These are phyloP conservation scores for Andrena bucephala DNA, from an alignment of 2,888 invertebrate species.

Conservation along the genomic window DNA sequence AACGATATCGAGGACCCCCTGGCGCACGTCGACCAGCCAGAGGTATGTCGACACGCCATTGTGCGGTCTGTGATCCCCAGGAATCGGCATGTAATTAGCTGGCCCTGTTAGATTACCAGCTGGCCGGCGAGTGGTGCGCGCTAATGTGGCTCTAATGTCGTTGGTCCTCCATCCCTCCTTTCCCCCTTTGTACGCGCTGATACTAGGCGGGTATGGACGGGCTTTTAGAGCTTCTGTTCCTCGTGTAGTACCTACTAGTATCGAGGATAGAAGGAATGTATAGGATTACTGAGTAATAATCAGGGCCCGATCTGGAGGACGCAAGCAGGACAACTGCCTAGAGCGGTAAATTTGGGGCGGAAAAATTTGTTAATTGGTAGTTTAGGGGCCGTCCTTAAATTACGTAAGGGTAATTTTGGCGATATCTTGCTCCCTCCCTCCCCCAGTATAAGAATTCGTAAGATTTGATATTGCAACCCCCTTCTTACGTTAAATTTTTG, in stretches of 20 bases:
- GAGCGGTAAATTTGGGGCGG: too few relatives aligned
- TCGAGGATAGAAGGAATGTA: neutral
- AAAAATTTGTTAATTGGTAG: too few relatives aligned
- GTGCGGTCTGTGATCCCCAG: constrained; percentile 71
- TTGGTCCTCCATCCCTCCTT: constrained; percentile 39
- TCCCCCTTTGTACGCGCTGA: neutral
- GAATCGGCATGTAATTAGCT: constrained; percentile 81
- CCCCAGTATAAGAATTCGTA: too few relatives aligned
- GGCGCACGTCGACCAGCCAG: constrained; percentile 48
- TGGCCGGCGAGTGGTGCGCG: constrained; percentile 80
- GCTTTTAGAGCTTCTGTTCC: constrained; percentile 47
- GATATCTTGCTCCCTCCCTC: too few relatives aligned
- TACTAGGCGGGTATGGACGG: constrained; percentile 6
- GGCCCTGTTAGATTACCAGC: constrained; percentile 77
- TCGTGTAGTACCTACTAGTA: constrained; percentile 44
- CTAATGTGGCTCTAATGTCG: constrained; percentile 83
- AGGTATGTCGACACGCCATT: constrained; percentile 67
- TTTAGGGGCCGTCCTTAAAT: too few relatives aligned
- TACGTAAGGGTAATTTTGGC: too few relatives aligned
- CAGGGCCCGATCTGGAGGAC: too few relatives aligned
- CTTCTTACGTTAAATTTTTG: too few relatives aligned
- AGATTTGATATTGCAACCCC: too few relatives aligned
- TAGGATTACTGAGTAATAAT: neutral
- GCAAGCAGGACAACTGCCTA: too few relatives aligned
- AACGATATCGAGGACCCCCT: constrained; percentile 58